Percentiles rank a stretch among this genome's conserved stretches.
These are phyloP conservation scores for Smutsia temminckii DNA, from an alignment of 2,797 vertebrate species.

Conservation along the genomic window DNA sequence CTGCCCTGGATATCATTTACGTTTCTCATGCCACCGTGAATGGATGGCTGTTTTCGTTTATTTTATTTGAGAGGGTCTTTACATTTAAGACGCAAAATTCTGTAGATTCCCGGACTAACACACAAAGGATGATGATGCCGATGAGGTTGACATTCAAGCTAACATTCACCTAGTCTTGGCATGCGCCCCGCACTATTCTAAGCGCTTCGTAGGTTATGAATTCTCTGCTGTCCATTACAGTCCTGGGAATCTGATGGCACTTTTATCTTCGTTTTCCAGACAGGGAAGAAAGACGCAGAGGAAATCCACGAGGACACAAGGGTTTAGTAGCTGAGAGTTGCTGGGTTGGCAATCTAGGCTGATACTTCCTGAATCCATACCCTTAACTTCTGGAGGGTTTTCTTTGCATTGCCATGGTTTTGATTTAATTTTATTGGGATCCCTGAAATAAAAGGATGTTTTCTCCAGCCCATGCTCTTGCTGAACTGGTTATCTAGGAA, in stretches of 20 bases:
- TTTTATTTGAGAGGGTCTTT: background rate
- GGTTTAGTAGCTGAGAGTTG: accelerated
- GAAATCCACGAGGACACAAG: background rate
- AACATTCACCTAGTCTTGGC: background rate
- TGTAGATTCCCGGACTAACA: no score
- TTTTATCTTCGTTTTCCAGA: background rate
- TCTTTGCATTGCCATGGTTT: background rate
- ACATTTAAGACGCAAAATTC: background rate
- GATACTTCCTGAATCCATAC: no score
- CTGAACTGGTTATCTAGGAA: background rate
- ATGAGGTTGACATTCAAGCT: background rate
- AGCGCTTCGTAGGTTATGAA: background rate
- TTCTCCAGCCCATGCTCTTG: background rate
- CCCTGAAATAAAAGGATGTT: background rate
- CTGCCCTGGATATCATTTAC: background rate
- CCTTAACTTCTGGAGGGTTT: no score
- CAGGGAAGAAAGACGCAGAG: background rate
- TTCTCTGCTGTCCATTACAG: background rate
- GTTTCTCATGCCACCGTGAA: background rate
- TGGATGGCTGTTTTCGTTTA: background rate
- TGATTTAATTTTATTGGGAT: background rate
- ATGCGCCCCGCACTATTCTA: background rate
- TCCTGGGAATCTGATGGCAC: accelerated
- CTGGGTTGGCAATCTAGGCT: accelerated
- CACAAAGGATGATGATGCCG: background rate